A percentile compares a stretch with the other conserved stretches of the same genome.
Conservation (phyloP, 2,113 vertebrate genomes). For the Setophaga coronata region DNA sequence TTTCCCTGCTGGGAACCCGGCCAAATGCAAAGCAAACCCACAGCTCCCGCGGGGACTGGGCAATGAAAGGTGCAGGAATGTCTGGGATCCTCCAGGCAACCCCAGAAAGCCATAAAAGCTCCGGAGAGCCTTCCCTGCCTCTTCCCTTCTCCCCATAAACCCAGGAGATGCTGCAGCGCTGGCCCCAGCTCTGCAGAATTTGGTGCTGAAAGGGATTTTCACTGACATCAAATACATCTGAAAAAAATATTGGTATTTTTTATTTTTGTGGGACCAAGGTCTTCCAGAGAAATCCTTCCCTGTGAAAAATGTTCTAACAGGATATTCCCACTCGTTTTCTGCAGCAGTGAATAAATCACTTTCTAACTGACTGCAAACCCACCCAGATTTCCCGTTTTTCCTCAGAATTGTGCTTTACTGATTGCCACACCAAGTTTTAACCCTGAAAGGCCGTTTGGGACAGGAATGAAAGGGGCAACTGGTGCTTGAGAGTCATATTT, state of each 20-base stretch:
- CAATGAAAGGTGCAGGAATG: not conserved
- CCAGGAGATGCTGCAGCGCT: rapidly evolving
- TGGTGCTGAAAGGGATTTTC: not conserved
- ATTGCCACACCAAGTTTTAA: not conserved
- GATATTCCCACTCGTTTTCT: not conserved
- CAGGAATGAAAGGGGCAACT: rapidly evolving
- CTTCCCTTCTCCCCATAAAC: rapidly evolving
- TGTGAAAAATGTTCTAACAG: rapidly evolving
- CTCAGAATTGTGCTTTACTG: not conserved
- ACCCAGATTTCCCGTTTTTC: not conserved
- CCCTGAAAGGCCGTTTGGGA: rapidly evolving
- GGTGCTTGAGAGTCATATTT: rapidly evolving
- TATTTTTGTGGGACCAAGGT: rapidly evolving
- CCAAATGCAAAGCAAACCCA: not conserved
- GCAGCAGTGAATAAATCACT: not conserved
- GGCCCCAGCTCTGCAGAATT: not conserved
- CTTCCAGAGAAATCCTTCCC: not conserved
- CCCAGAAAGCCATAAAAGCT: not conserved
- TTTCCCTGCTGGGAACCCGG: not conserved
- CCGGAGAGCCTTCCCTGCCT: not conserved
- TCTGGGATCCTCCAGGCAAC: not conserved
- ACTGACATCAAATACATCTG: rapidly evolving
- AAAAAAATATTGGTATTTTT: rapidly evolving
- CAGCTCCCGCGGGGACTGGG: not conserved
- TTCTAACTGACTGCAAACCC: not conserved